Evolutionary conservation across 2,113 vertebrate genomes (phyloP).

Genomic region (Plecotus auritus): DNA sequence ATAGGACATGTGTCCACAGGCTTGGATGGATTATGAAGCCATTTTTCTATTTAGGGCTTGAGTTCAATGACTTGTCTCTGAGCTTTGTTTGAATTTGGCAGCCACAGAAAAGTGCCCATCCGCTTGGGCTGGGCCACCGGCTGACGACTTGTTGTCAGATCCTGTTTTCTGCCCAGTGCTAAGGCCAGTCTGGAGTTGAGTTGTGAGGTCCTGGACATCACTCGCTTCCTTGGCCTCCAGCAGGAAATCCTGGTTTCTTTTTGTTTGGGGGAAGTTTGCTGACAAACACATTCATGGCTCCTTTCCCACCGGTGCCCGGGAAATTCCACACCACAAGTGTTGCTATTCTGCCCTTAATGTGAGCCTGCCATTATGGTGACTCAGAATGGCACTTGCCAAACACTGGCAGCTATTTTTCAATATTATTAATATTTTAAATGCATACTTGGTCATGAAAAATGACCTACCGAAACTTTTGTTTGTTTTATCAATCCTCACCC

Average conservation of each 20-base stretch:
- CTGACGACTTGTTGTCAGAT: not conserved
- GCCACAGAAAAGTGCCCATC: not conserved
- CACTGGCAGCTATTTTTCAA: not conserved
- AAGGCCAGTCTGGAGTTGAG: not conserved
- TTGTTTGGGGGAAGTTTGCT: slow-evolving; percentile 41
- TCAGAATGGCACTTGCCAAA: not conserved
- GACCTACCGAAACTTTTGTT: not conserved
- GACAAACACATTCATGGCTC: not conserved
- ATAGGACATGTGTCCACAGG: not conserved
- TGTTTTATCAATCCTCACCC: too few species aligned
- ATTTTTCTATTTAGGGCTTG: not conserved
- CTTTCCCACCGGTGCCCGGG: slow-evolving; percentile 12
- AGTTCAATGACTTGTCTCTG: not conserved
- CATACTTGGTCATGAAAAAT: not conserved
- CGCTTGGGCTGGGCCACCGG: not conserved
- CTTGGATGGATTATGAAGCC: not conserved
- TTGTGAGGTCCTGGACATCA: not conserved
- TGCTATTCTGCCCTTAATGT: not conserved
- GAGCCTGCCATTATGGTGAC: not conserved
- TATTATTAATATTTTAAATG: not conserved
- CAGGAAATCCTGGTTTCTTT: slow-evolving; percentile 65
- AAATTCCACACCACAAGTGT: slow-evolving; percentile 48
- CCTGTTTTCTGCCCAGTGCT: slow-evolving; percentile 32
- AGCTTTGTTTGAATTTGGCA: slow-evolving; percentile 40
- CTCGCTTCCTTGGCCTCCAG: not conserved